Conservation (phyloP, 2,888 invertebrate genomes). For the Nebria salina region DNA sequence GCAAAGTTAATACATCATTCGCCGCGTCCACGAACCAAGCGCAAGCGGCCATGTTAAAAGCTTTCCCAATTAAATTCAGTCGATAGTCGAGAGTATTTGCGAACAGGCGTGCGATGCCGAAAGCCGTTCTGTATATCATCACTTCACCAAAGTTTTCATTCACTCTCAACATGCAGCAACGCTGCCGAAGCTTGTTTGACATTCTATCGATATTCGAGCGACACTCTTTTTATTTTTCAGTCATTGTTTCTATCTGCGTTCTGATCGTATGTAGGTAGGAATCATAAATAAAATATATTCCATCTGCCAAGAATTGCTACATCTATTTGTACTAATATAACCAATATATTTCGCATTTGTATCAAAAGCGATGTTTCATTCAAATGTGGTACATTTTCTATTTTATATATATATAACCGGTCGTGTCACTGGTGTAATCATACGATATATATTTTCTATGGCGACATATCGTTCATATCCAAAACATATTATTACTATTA, state of each 20-base stretch:
- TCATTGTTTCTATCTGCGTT: background rate
- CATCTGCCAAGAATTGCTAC: background rate
- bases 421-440: conserved; percentile 34
- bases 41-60: conserved; percentile 44
- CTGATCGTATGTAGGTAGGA: background rate
- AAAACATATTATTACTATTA: conserved; percentile 39
- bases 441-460: conserved; percentile 33
- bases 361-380: background rate
- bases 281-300: background rate
- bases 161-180: background rate
- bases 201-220: background rate
- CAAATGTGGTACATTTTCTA: conserved; percentile 28
- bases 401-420: conserved; percentile 17
- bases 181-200: background rate
- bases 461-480: conserved; percentile 21
- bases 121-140: conserved; percentile 7
- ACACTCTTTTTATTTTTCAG: background rate
- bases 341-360: conserved; percentile 1
- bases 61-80: conserved; percentile 46
- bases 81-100: conserved; percentile 43
- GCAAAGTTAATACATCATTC: conserved; percentile 42
- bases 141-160: background rate
- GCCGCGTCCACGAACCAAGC: conserved; percentile 22
- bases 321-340: background rate
- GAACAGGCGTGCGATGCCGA: conserved; percentile 21